These are phyloP conservation scores for Peromyscus polionotus DNA, from an alignment of 2,113 vertebrate species.

Conservation along the genomic window DNA sequence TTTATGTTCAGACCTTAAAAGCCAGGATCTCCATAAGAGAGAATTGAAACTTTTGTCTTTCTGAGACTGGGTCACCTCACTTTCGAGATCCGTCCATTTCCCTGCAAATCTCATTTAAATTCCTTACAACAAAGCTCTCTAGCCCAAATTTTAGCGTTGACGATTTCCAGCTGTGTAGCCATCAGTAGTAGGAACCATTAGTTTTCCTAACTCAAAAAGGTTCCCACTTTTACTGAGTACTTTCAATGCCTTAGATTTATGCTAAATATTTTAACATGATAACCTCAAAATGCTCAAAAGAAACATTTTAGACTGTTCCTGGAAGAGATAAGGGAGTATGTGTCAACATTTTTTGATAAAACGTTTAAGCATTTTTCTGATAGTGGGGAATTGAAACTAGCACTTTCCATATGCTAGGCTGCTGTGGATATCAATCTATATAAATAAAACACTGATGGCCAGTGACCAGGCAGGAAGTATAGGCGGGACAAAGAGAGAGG, in stretches of 20 bases:
- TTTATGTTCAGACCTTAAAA: not conserved
- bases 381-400: not conserved
- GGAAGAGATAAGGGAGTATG: not conserved
- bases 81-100: not conserved
- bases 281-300: slow-evolving; percentile 10
- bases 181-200: not conserved
- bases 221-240: not conserved
- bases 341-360: not conserved
- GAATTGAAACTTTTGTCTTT: not conserved
- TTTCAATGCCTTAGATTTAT: slow-evolving; percentile 21
- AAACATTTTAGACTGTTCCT: not conserved
- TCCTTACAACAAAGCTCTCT: not conserved
- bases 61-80: not conserved
- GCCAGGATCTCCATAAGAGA: not conserved
- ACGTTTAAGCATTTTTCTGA: not conserved
- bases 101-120: not conserved
- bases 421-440: no score
- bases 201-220: slow-evolving; percentile 18
- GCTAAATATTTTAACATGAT: not conserved
- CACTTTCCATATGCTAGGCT: not conserved
- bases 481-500: no score
- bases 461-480: no score
- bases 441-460: no score
- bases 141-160: slow-evolving; percentile 2
- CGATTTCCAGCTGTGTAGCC: not conserved